Evolutionary conservation across 2,888 invertebrate species (phyloP).

Genomic region (Hoplodrina ambigua): DNA sequence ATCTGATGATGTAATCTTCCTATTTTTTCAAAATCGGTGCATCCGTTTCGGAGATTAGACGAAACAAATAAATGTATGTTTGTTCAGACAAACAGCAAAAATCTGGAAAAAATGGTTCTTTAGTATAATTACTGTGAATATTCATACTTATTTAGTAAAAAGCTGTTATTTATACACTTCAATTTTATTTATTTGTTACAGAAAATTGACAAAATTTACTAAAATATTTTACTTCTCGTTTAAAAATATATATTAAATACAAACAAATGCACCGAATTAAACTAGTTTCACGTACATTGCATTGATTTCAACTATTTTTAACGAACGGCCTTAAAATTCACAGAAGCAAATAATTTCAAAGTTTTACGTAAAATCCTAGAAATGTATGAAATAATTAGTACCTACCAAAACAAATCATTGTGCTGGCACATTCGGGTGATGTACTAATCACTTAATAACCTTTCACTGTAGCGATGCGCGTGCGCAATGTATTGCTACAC

Average conservation of each 20-base stretch:
- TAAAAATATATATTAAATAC: neutral
- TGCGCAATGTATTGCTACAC: conserved; percentile 44
- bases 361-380: conserved; percentile 46
- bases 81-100: no score
- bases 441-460: conserved; percentile 49
- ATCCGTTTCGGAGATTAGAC: no score
- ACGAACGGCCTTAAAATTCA: conserved; percentile 37
- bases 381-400: conserved; percentile 44
- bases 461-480: conserved; percentile 41
- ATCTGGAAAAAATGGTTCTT: no score
- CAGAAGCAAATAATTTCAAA: conserved; percentile 49
- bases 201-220: no score
- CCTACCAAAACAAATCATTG: conserved; percentile 46
- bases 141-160: no score
- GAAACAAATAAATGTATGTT: no score
- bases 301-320: conserved; percentile 16
- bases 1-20: no score
- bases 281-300: conserved; percentile 4
- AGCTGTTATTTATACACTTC: no score
- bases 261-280: neutral
- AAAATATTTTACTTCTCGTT: no score
- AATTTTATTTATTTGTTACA: no score
- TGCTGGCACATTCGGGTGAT: conserved; percentile 39
- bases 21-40: no score
- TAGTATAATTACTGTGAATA: no score